phyloP scores from a whole-genome alignment of 2,113 vertebrate species.

The Daphoenositta chrysoptera region DNA sequence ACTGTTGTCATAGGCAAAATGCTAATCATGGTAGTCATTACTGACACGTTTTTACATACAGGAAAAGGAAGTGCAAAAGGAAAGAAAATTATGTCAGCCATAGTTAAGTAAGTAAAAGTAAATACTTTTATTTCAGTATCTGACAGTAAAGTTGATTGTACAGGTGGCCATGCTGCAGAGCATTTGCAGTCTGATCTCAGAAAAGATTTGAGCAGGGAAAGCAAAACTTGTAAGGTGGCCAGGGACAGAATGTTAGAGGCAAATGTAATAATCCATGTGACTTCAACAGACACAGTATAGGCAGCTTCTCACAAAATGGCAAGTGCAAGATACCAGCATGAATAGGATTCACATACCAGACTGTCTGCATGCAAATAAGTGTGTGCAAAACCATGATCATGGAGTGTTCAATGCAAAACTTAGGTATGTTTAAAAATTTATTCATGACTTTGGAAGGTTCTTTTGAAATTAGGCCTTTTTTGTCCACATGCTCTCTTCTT shows the following conservation, averaged over 20 bases:
- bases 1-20: slow-evolving; percentile 2
- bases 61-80: not conserved
- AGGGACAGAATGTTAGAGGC: not conserved
- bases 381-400: not conserved
- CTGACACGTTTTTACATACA: not conserved
- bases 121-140: not conserved
- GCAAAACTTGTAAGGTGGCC: not conserved
- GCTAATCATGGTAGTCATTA: not conserved
- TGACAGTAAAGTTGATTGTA: not conserved
- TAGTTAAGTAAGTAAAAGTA: not conserved
- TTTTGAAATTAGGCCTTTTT: slow-evolving; percentile 21
- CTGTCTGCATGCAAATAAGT: not conserved
- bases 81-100: not conserved
- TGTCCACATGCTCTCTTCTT: not conserved
- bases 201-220: not conserved
- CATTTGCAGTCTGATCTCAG: not conserved
- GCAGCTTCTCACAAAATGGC: not conserved
- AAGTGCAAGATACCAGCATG: not conserved
- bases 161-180: not conserved
- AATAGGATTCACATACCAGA: not conserved
- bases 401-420: not conserved
- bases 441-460: not conserved
- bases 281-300: not conserved
- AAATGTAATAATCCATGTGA: not conserved
- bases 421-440: not conserved